Conservation (phyloP, 2,888 invertebrate species). For the Labia minor region DNA sequence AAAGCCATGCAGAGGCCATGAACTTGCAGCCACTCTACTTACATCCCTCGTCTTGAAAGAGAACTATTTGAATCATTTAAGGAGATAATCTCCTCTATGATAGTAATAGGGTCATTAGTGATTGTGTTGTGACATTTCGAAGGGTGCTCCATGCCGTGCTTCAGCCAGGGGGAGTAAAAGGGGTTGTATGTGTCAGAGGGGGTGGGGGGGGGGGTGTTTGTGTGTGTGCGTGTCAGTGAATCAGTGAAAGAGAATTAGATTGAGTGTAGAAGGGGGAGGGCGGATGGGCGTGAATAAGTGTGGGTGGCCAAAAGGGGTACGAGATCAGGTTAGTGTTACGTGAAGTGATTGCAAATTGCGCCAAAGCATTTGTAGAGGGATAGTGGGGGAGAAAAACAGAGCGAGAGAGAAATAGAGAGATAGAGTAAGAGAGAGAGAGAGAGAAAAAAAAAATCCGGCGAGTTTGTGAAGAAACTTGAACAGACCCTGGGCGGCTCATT, state of each 20-base stretch:
- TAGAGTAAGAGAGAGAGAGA: too few species aligned
- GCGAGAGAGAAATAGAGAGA: too few species aligned
- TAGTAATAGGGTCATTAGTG: not conserved
- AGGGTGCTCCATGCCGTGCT: not conserved
- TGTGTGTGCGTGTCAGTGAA: too few species aligned
- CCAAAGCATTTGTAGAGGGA: not conserved
- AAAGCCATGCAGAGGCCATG: not conserved
- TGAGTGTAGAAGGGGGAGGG: too few species aligned
- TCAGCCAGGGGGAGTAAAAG: not conserved
- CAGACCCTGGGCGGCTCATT: not conserved
- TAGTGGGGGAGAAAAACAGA: too few species aligned
- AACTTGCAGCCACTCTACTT: not conserved
- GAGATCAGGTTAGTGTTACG: not conserved
- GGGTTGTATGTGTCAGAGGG: not conserved
- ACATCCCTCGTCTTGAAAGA: not conserved
- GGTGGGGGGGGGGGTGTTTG: not conserved
- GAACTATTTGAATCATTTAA: not conserved
- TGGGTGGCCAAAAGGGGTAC: too few species aligned
- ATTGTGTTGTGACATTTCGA: not conserved
- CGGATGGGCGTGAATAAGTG: too few species aligned
- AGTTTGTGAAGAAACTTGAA: not conserved
- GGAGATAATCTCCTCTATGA: not conserved
- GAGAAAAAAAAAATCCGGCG: not conserved
- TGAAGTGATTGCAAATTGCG: constrained; percentile 4
- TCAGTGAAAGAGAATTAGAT: too few species aligned